Percentiles rank a stretch among this genome's conserved stretches.
These are phyloP conservation scores for Drosophila mettleri DNA, from an alignment of 2,888 invertebrate species.

Conservation along the genomic window DNA sequence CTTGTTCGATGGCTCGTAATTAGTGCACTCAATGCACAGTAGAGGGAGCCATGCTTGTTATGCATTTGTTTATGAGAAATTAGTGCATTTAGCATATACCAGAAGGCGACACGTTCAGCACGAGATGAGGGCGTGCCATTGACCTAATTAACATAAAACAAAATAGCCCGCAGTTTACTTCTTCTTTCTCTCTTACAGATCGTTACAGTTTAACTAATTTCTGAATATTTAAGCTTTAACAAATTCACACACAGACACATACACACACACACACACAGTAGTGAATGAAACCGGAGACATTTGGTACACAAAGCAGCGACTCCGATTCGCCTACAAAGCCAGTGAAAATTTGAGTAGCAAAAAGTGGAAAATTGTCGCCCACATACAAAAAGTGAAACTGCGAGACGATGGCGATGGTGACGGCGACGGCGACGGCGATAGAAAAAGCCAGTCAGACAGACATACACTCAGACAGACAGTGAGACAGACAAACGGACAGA, in stretches of 20 bases:
- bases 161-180: conserved; percentile 68
- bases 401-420: conserved; percentile 68
- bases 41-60: not conserved
- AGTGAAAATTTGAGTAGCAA: conserved; percentile 71
- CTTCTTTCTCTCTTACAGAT: conserved; percentile 23
- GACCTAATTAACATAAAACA: conserved; percentile 82
- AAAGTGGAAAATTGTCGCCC: conserved; percentile 46
- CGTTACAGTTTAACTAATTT: conserved; percentile 38
- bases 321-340: conserved; percentile 51
- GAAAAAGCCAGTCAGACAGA: conserved; percentile 54
- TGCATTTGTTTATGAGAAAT: conserved; percentile 2
- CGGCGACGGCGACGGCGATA: conserved; percentile 60
- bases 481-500: not conserved
- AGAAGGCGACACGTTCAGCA: conserved; percentile 26
- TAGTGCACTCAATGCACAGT: not conserved
- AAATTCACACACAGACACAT: conserved; percentile 24
- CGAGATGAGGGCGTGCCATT: conserved; percentile 67
- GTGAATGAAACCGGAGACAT: conserved; percentile 25
- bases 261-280: conserved; percentile 7
- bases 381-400: conserved; percentile 76
- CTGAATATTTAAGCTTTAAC: conserved; percentile 54
- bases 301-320: conserved; percentile 37
- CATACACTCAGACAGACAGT: conserved; percentile 11
- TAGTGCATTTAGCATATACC: not conserved
- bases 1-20: conserved; percentile 33